Evolutionary conservation across 2,888 invertebrate genomes (phyloP).

Genomic region (Phoenoteleia sp.): DNA sequence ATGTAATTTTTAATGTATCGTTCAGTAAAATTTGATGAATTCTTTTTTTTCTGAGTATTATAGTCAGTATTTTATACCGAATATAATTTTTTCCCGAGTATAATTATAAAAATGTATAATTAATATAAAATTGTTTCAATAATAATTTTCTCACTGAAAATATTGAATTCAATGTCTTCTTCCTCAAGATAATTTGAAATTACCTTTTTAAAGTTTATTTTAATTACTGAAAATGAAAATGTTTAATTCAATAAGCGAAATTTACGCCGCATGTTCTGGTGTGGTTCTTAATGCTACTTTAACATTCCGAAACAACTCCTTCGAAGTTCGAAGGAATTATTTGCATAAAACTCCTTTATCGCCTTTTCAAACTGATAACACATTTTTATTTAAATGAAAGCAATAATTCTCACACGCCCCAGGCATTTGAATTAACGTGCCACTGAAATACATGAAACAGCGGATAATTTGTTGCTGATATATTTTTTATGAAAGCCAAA

Average conservation of each 20-base stretch:
- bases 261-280: not conserved
- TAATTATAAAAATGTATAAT: too few relatives aligned
- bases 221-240: not conserved
- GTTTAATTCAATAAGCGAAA: not conserved
- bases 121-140: too few relatives aligned
- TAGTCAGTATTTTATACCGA: too few relatives aligned
- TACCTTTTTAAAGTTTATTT: too few relatives aligned
- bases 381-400: constrained; percentile 23
- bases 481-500: constrained; percentile 1
- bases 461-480: constrained; percentile 7
- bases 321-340: constrained; percentile 13
- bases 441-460: not conserved
- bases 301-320: constrained; percentile 28
- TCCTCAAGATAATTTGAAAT: too few relatives aligned
- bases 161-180: too few relatives aligned
- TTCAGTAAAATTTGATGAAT: too few relatives aligned
- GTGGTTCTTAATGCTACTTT: constrained; percentile 2
- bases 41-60: too few relatives aligned
- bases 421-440: not conserved
- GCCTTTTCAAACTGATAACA: constrained; percentile 16
- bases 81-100: too few relatives aligned
- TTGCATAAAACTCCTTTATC: constrained; percentile 42
- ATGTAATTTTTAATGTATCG: too few relatives aligned
- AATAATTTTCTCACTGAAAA: too few relatives aligned
- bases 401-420: not conserved